Conservation (phyloP, 1,140 invertebrate genomes). For the Periplaneta americana region DNA sequence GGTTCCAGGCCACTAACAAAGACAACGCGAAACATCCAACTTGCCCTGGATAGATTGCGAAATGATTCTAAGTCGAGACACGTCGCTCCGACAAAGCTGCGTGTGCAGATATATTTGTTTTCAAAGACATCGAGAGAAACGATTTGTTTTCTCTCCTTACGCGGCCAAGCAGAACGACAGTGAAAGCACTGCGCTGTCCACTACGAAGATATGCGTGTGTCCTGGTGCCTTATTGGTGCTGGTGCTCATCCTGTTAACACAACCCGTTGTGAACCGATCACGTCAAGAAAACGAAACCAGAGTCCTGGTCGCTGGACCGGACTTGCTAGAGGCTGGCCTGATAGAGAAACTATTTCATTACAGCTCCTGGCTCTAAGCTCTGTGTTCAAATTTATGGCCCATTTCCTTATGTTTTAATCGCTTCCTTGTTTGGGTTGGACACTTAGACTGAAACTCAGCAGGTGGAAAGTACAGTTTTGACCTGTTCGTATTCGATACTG, state of each 20-base stretch:
- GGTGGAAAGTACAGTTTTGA: too few relatives aligned
- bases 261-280: neutral
- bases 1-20: too few relatives aligned
- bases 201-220: neutral
- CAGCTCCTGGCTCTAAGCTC: neutral
- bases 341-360: neutral
- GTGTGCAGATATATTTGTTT: neutral
- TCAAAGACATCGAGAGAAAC: neutral
- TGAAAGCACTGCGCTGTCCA: neutral
- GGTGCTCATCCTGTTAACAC: too few relatives aligned
- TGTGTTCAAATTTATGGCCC: neutral
- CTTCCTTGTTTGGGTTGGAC: too few relatives aligned
- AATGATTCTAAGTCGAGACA: too few relatives aligned
- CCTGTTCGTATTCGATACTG: too few relatives aligned
- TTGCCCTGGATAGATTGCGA: too few relatives aligned
- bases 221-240: neutral
- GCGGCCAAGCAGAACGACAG: neutral
- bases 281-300: neutral
- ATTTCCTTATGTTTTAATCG: too few relatives aligned
- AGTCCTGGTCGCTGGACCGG: too few relatives aligned
- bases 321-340: neutral
- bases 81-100: too few relatives aligned
- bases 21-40: too few relatives aligned
- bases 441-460: too few relatives aligned
- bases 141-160: neutral